Evolutionary conservation across 2,888 invertebrate species (phyloP).

Genomic region (Diarsia brunnea): DNA sequence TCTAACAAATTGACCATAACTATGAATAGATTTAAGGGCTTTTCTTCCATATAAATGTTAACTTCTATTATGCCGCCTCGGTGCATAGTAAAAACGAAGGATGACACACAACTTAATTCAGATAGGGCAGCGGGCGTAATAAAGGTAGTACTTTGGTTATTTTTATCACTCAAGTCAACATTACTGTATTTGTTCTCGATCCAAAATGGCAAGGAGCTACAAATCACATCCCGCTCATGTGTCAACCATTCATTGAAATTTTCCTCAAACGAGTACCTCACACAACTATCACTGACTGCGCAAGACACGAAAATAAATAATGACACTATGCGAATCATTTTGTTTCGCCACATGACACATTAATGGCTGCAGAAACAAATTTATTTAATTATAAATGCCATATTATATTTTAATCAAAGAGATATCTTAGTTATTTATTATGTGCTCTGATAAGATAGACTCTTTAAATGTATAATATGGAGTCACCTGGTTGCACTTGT

Average conservation of each 20-base stretch:
- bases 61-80: constrained; percentile 8
- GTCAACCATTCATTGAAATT: constrained; percentile 68
- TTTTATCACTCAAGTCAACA: constrained; percentile 42
- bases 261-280: constrained; percentile 71
- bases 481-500: neutral
- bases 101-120: constrained; percentile 17
- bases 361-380: constrained; percentile 41
- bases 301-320: constrained; percentile 50
- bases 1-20: neutral
- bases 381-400: constrained; percentile 54
- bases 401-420: constrained; percentile 45
- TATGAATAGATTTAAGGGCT: neutral
- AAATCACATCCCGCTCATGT: constrained; percentile 59
- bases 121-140: constrained; percentile 62
- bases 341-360: constrained; percentile 23
- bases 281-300: constrained; percentile 71
- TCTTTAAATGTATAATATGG: neutral
- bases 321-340: constrained; percentile 59
- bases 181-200: constrained; percentile 50
- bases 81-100: constrained; percentile 17
- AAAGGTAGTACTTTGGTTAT: constrained; percentile 66
- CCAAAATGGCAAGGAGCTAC: constrained; percentile 65
- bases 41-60: constrained; percentile 23
- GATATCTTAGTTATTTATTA: constrained; percentile 41
- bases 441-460: constrained; percentile 29